These are phyloP conservation scores for Aptenodytes forsteri DNA, from an alignment of 2,113 vertebrate genomes.

Conservation along the genomic window DNA sequence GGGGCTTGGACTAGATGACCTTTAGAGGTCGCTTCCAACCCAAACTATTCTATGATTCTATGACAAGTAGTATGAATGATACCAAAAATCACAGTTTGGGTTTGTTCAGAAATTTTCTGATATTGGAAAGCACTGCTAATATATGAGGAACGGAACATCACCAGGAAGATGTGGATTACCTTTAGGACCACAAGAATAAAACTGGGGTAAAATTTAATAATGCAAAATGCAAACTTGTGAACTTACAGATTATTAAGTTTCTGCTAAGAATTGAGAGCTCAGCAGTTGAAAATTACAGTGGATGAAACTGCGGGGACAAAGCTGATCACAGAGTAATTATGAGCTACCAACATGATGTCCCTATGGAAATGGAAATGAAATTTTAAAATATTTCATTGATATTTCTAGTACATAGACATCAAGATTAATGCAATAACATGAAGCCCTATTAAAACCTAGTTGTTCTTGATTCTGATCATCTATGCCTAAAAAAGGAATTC, in stretches of 20 bases:
- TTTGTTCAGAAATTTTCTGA: not conserved
- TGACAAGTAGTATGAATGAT: not conserved
- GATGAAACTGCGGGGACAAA: not conserved
- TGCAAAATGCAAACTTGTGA: not conserved
- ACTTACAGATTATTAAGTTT: not conserved
- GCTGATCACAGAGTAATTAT: not conserved
- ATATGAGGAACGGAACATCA: not conserved
- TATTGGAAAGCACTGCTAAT: not conserved
- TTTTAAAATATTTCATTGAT: not conserved
- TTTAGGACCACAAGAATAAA: not conserved
- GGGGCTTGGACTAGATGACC: no score
- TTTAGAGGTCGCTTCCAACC: no score
- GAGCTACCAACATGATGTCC: not conserved
- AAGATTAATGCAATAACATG: not conserved
- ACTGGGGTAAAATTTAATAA: not conserved
- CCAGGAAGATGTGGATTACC: not conserved
- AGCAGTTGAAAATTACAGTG: not conserved
- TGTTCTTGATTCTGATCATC: not conserved
- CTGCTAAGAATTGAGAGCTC: not conserved
- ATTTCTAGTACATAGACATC: not conserved
- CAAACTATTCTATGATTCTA: no score
- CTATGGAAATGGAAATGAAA: not conserved
- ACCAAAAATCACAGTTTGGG: not conserved
- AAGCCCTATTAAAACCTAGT: not conserved
- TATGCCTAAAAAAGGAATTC: not conserved